Conservation (phyloP, 2,888 invertebrate species). For the Mycalesis mineus region DNA sequence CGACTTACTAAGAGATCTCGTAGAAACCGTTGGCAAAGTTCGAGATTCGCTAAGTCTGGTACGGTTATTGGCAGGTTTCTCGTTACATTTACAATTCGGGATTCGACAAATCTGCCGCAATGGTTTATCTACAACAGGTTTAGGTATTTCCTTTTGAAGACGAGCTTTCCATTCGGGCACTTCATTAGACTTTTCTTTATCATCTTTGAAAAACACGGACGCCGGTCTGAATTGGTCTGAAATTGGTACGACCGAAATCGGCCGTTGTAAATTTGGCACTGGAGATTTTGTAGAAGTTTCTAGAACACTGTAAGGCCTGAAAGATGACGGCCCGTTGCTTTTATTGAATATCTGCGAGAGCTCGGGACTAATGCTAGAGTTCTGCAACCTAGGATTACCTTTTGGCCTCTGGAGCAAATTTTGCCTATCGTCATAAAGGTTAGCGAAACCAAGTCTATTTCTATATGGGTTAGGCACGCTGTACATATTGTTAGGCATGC, state of each 20-base stretch:
- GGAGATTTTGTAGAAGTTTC: constrained; percentile 59
- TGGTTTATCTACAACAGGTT: constrained; percentile 55
- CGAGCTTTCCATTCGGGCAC: constrained; percentile 65
- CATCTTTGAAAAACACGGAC: constrained; percentile 57
- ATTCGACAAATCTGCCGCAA: constrained; percentile 59
- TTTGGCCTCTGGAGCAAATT: constrained; percentile 51
- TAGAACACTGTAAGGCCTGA: constrained; percentile 68
- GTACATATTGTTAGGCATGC: constrained; percentile 67
- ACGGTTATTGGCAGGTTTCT: constrained; percentile 42
- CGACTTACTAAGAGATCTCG: constrained; percentile 54
- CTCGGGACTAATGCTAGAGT: constrained; percentile 49
- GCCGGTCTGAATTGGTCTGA: constrained; percentile 68
- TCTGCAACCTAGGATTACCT: constrained; percentile 46
- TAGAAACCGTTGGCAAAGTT: constrained; percentile 57
- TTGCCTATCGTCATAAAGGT: constrained; percentile 57
- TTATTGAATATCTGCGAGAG: constrained; percentile 48
- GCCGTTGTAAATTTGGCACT: constrained; percentile 49
- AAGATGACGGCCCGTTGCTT: constrained; percentile 50
- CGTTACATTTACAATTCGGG: constrained; percentile 68
- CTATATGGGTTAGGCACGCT: constrained; percentile 50
- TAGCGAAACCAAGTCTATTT: constrained; percentile 60
- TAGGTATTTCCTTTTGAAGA: constrained; percentile 60
- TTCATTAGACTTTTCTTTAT: constrained; percentile 49
- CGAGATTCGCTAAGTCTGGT: constrained; percentile 56
- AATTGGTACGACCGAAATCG: constrained; percentile 67